Base-by-base conservation (phyloP, 1,140 invertebrate genomes). In the Contarinia nasturtii region DNA sequence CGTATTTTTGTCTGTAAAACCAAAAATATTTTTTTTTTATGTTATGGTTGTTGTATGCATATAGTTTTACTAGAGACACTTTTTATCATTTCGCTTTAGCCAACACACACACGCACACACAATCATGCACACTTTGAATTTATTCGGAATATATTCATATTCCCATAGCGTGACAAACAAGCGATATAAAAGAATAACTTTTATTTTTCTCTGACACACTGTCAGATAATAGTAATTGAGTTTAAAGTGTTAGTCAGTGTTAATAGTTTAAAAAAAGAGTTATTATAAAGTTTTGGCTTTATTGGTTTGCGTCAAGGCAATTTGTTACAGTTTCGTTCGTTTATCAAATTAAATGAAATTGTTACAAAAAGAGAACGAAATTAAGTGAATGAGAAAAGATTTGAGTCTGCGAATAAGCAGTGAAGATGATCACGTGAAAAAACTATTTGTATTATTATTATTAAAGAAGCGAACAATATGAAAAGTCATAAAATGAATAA, bases 1-100 rank as follows among this genome's bases (percentile, higher is more conserved):
- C 76, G 70, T 79, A 78, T 64, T 76, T 78, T 69, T 77, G 66
- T 73, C 77, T 80, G 59, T 66, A 65, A 70, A 68, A 63, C 57
- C 57, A 61, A 66, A 58, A 59, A 41, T 45, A 38, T 48, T 38
- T 14, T 38, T 5, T n/a, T 38, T n/a, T n/a, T n/a, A n/a, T 27
- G 27, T 27, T 27, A 27, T 27, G 27, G 27, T 27, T 27, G 27
- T 27, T 27, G 10, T 27, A 5, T 27, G 10, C 3, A 27, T 27
- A 27, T 27, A 27, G 27, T 27, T 27, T 10, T 5, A 27, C 3
- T 5, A 27, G 27, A 10, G 27, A 27, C 3, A 27, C 3, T 27
- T 27, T 27, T 27, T 27, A 44, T 17, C 42, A 44, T 44, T 17
- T n/a, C 15, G 20, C 14, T 44, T 20, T 17, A 7, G 18, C 27